phyloP scores from a whole-genome alignment of 2,113 vertebrate species.

The Carollia perspicillata region DNA sequence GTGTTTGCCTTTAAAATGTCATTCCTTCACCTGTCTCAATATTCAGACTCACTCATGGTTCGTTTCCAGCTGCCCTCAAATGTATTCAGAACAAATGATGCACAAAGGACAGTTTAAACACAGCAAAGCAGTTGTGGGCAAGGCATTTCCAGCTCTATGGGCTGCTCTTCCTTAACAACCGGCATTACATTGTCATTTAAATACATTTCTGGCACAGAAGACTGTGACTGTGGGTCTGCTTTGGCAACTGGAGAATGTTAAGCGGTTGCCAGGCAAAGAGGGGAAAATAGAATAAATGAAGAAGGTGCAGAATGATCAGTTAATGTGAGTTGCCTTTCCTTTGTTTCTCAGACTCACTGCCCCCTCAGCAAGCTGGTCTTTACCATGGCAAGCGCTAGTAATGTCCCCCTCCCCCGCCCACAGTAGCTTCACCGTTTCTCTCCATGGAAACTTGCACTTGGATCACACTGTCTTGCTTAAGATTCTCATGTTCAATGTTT shows the following conservation, averaged over 20 bases:
- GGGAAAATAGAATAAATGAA: neutral
- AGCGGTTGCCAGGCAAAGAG: neutral
- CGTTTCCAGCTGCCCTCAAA: constrained; percentile 45
- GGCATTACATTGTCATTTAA: constrained; percentile 20
- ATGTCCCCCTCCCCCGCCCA: neutral
- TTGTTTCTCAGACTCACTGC: neutral
- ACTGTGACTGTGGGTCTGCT: neutral
- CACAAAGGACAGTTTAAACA: constrained; percentile 62
- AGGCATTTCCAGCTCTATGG: neutral
- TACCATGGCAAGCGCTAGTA: neutral
- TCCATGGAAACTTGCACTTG: neutral
- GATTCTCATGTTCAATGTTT: neutral
- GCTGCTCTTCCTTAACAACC: constrained; percentile 15
- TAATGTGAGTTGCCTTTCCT: neutral
- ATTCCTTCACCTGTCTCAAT: constrained; percentile 52
- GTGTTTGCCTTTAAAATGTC: constrained; percentile 77
- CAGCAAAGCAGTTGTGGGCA: constrained; percentile 31
- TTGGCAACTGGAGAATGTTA: neutral
- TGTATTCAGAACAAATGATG: constrained; percentile 69
- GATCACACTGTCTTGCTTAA: neutral
- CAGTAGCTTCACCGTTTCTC: neutral
- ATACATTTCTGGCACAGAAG: neutral
- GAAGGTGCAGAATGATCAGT: neutral
- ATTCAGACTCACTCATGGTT: constrained; percentile 55
- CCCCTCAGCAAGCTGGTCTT: neutral